Conservation (phyloP, 2,113 vertebrate species). For the Ptyas mucosa region DNA sequence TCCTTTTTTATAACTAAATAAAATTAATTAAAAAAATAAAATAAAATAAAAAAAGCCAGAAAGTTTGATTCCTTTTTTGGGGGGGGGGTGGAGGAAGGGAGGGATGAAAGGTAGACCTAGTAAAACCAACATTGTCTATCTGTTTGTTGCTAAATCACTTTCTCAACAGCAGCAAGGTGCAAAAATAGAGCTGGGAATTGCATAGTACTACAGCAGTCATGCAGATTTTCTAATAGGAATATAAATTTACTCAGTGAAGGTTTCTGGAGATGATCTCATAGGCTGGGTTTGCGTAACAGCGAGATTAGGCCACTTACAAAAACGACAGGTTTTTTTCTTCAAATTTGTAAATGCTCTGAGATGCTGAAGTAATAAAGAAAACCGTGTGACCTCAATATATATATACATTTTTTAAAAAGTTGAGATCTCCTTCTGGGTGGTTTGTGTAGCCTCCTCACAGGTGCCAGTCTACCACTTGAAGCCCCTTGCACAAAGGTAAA, state of each 20-base stretch:
- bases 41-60: background rate
- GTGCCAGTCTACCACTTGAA: background rate
- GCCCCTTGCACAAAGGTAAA: background rate
- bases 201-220: background rate
- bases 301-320: background rate
- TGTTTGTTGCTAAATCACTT: background rate
- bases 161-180: background rate
- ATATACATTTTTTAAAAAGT: background rate
- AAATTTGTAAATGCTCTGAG: background rate
- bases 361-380: background rate
- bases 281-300: background rate
- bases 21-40: no score
- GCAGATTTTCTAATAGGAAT: background rate
- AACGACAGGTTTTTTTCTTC: background rate
- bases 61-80: background rate
- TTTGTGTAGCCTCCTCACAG: background rate
- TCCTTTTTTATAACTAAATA: no score
- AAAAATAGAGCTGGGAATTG: background rate
- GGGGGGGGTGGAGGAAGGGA: no score
- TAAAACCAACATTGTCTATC: background rate
- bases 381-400: background rate
- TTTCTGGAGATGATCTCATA: background rate
- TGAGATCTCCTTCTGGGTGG: background rate
- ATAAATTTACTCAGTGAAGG: background rate
- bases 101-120: background rate